phyloP scores from a whole-genome alignment of 2,888 invertebrate genomes.

The Lysandra bellargus region DNA sequence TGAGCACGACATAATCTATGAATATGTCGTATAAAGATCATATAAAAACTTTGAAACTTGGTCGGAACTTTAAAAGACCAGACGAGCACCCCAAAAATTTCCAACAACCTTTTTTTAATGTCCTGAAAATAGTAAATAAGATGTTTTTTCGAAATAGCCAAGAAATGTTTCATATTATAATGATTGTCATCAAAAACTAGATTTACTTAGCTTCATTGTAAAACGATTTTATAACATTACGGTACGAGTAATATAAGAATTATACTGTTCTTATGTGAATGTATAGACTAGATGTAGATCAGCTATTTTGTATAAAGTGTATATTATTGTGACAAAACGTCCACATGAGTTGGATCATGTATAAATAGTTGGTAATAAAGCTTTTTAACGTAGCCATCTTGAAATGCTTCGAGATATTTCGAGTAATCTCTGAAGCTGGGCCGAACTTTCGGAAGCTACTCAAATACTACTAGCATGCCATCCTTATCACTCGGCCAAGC shows the following conservation, averaged over 20 bases:
- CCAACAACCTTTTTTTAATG: background rate
- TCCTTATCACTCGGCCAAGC: background rate
- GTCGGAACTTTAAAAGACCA: background rate
- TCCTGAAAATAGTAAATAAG: background rate
- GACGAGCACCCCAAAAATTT: background rate
- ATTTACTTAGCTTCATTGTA: background rate
- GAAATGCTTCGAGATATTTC: constrained; percentile 5
- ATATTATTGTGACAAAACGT: constrained; percentile 55
- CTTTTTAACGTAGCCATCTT: constrained; percentile 32
- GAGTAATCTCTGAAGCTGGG: background rate
- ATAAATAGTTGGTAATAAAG: constrained; percentile 43
- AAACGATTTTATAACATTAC: background rate
- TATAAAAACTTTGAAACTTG: background rate
- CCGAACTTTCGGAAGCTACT: background rate
- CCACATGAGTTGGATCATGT: constrained; percentile 61
- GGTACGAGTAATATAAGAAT: background rate
- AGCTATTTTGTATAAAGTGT: constrained; percentile 42
- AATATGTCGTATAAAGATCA: background rate
- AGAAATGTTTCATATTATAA: too few relatives aligned
- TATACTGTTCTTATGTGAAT: constrained; percentile 29
- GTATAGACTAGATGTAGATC: constrained; percentile 38
- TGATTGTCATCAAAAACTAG: too few relatives aligned
- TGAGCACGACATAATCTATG: background rate
- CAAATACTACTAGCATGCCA: background rate
- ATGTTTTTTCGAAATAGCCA: too few relatives aligned